phyloP scores from a whole-genome alignment of 2,113 vertebrate genomes.

The Oncorhynchus mykiss region DNA sequence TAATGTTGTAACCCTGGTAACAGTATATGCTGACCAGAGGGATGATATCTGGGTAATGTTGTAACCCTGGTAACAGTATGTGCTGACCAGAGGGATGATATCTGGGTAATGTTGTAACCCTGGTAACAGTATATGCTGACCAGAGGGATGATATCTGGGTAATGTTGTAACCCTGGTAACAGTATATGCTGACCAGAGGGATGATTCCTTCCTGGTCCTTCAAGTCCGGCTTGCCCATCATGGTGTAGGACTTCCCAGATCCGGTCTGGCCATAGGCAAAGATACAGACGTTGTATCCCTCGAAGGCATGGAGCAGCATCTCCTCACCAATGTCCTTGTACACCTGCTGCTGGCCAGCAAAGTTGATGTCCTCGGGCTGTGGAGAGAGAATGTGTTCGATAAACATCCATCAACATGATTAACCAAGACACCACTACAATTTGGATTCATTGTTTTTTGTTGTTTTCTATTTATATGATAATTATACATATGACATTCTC shows the following conservation, averaged over 20 bases:
- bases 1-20: too few relatives aligned
- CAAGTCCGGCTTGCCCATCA: constrained; percentile 95
- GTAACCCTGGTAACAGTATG: too few relatives aligned
- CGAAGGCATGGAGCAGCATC: constrained; percentile 95
- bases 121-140: too few relatives aligned
- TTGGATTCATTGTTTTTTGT: too few relatives aligned
- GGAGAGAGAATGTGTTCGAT: not conserved
- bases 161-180: too few relatives aligned
- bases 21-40: constrained; percentile 75
- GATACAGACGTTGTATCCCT: constrained; percentile 98
- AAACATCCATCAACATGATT: not conserved
- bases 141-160: too few relatives aligned
- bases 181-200: constrained; percentile 75
- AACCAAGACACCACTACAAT: too few relatives aligned
- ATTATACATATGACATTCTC: too few relatives aligned
- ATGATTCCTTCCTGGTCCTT: constrained; percentile 96
- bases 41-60: constrained; percentile 79
- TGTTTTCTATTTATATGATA: too few relatives aligned
- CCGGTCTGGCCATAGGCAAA: constrained; percentile 97
- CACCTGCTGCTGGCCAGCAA: constrained; percentile 90
- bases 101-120: too few relatives aligned
- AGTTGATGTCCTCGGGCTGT: constrained; percentile 92
- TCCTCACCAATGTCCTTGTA: constrained; percentile 95
- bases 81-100: too few relatives aligned
- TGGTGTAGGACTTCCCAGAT: constrained; percentile 96